Percentiles rank a stretch among this genome's conserved stretches.
Evolutionary conservation across 2,113 vertebrate genomes (phyloP).

Genomic region (Dermatemys mawii): DNA sequence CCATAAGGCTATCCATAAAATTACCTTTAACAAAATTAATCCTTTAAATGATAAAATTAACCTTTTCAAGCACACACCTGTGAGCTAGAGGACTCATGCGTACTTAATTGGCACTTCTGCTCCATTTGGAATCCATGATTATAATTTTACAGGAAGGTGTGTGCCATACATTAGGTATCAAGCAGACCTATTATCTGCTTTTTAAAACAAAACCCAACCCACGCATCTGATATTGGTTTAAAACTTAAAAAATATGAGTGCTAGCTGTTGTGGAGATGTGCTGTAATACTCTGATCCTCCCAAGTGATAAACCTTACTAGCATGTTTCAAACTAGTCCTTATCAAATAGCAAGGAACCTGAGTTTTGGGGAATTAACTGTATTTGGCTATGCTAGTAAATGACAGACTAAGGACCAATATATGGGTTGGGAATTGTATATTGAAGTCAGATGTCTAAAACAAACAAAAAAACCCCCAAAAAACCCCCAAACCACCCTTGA

Average conservation of each 20-base stretch:
- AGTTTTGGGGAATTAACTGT: neutral
- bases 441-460: neutral
- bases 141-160: neutral
- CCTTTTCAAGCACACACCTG: conserved; percentile 35
- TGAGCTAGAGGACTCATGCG: neutral
- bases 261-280: neutral
- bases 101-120: neutral
- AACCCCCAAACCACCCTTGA: no score
- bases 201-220: neutral
- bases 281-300: neutral
- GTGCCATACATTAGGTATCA: neutral
- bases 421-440: neutral
- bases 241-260: neutral
- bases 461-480: neutral
- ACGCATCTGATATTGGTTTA: neutral
- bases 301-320: neutral
- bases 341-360: neutral
- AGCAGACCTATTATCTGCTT: neutral
- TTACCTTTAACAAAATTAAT: conserved; percentile 46
- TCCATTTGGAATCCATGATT: neutral
- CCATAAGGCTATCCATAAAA: conserved; percentile 49
- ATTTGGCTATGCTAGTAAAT: neutral
- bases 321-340: neutral
- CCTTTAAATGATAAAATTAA: conserved; percentile 67
- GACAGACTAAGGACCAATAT: neutral